Conservation (phyloP, 1,140 invertebrate species). For the honey bee (Apis mellifera) region DNA sequence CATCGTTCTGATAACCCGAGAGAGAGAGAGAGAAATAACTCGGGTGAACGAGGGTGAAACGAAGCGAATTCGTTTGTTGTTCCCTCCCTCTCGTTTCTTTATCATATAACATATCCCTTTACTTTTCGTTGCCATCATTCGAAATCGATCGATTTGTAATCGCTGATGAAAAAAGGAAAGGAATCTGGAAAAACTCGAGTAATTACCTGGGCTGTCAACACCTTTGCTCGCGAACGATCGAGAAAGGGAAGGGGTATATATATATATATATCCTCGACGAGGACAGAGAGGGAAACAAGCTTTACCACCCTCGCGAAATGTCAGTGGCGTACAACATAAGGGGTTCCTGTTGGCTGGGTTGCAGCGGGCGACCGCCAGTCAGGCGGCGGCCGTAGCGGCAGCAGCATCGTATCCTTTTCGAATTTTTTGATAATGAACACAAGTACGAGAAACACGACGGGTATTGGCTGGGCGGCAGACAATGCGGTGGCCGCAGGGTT, state of each 20-base stretch:
- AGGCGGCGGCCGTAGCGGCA: conserved; percentile 6
- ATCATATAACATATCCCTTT: neutral
- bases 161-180: too few species aligned
- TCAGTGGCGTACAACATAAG: conserved; percentile 60
- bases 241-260: conserved; percentile 35
- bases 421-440: conserved; percentile 79
- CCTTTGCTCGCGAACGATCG: conserved; percentile 34
- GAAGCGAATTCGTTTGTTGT: neutral
- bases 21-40: neutral
- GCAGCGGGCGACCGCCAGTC: conserved; percentile 58
- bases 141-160: neutral
- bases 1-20: neutral
- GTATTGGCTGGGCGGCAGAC: conserved; percentile 79
- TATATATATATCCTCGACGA: too few species aligned
- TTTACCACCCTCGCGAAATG: conserved; percentile 59
- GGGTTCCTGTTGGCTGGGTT: conserved; percentile 57
- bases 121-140: neutral
- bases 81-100: neutral
- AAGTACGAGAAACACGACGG: conserved; percentile 78
- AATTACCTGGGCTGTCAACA: neutral
- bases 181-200: neutral
- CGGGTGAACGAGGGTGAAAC: neutral
- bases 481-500: conserved; percentile 80
- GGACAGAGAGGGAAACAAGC: conserved; percentile 19
- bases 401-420: conserved; percentile 66